Base-by-base conservation (phyloP, 2,113 vertebrate genomes). In the Cololabis saira region DNA sequence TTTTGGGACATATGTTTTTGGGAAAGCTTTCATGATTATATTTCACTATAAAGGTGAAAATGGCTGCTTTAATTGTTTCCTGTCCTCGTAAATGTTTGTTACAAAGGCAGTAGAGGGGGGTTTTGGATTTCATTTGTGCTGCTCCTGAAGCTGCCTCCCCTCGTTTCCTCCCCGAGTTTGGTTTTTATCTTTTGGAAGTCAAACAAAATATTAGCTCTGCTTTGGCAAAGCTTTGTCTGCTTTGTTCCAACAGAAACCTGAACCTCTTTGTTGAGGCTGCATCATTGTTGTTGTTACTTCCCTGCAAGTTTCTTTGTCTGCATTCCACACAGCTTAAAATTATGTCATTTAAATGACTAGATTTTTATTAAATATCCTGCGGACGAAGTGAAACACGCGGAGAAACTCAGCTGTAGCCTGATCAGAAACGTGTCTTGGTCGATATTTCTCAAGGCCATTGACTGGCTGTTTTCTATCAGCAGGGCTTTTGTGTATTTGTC, bases 401-500 rank as follows among this genome's bases (percentile, higher is more conserved):
- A 62, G 50, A 12, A 51, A 19, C 66, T n/a, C 53, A 65, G 51
- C 59, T 59, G 17, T 14, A 50, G 33, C 84, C 68, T 65, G 49
- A 76, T 71, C 54, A 45, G 49, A 78, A 81, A 70, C 13, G 6
- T 41, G 37, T 71, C 73, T 76, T 58, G 61, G 53, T 71, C 82
- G 51, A 76, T 78, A 82, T 80, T 74, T 67, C 72, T 74, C 55
- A 68, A 80, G 63, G 74, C 67, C 61, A 41, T 33, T 77, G 51
- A 71, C 47, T 30, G 57, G 74, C 51, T 56, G 68, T 79, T 86
- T 74, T 82, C 68, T 67, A 51, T 84, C 76, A 71, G 83, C 66
- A n/a, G 47, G 62, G 72, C 74, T 82, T 76, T 88, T 88, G 89
- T 83, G 56, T 47, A 55, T 71, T 81, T 76, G 80, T 86, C 82